Percentiles rank a stretch among this genome's conserved stretches.
These are phyloP conservation scores for Rhodeus uyekii DNA, from an alignment of 2,797 vertebrate genomes.

Conservation along the genomic window DNA sequence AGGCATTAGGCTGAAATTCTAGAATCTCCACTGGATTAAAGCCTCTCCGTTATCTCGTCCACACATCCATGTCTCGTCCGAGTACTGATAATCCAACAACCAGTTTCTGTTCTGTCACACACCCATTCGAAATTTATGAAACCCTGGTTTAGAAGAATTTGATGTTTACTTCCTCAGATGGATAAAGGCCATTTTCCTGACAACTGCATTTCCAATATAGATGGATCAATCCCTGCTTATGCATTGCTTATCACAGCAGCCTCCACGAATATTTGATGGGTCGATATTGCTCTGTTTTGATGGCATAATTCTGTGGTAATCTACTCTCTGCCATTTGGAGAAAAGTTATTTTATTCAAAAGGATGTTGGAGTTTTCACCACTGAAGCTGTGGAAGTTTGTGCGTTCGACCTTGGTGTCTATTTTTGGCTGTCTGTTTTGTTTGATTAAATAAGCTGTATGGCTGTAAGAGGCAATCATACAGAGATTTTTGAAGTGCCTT, in stretches of 20 bases:
- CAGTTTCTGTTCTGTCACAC: background rate
- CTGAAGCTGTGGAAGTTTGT: conserved; percentile 35
- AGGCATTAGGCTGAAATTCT: background rate
- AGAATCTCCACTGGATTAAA: background rate
- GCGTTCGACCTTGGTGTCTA: conserved; percentile 47
- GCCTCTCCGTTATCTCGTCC: background rate
- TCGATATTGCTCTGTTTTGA: conserved; percentile 62
- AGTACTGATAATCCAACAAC: background rate
- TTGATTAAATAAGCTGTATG: conserved; percentile 67
- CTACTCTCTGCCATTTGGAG: conserved; percentile 51
- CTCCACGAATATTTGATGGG: conserved; percentile 74
- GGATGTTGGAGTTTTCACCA: conserved; percentile 29
- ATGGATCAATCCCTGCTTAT: conserved; percentile 67
- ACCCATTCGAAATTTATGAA: conserved; percentile 65
- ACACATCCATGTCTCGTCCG: background rate
- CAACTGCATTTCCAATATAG: conserved; percentile 67
- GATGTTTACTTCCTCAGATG: conserved; percentile 54
- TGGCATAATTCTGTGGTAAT: conserved; percentile 62
- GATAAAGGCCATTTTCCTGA: conserved; percentile 65
- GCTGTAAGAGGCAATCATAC: conserved; percentile 55
- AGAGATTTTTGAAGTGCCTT: conserved; percentile 44
- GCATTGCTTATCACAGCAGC: conserved; percentile 65
- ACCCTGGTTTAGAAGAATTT: conserved; percentile 66
- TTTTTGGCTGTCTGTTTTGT: conserved; percentile 56
- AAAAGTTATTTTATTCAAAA: conserved; percentile 61